Conservation (phyloP, 2,888 invertebrate species). For the Conomelus anceps region DNA sequence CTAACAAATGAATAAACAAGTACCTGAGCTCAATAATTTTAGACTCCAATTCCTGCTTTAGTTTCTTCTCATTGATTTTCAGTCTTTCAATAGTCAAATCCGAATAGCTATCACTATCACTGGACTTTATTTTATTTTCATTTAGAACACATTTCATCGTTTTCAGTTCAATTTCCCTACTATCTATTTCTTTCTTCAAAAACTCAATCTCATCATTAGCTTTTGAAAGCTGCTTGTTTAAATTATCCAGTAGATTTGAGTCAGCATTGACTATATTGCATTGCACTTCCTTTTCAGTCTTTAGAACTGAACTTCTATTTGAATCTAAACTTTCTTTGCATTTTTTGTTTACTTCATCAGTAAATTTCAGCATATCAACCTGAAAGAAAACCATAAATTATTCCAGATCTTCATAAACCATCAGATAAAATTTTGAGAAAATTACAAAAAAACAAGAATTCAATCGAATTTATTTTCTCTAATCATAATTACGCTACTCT, state of each 20-base stretch:
- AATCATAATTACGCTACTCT: too few relatives aligned
- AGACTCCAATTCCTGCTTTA: not conserved
- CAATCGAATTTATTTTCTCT: too few relatives aligned
- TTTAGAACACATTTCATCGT: not conserved
- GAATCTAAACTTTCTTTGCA: not conserved
- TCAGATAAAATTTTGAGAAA: too few relatives aligned
- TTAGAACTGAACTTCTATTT: not conserved
- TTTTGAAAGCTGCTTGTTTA: not conserved
- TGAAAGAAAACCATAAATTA: too few relatives aligned
- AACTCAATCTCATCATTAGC: not conserved
- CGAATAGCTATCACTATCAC: not conserved
- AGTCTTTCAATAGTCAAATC: not conserved
- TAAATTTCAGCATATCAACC: not conserved
- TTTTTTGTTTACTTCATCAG: not conserved
- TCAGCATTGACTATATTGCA: not conserved
- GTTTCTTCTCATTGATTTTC: not conserved
- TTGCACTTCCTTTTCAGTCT: not conserved
- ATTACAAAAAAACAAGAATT: too few relatives aligned
- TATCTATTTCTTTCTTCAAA: not conserved
- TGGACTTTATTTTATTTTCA: not conserved
- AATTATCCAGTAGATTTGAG: not conserved
- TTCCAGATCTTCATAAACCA: too few relatives aligned
- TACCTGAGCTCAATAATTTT: not conserved
- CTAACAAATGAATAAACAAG: not conserved
- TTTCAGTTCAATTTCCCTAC: not conserved